Evolutionary conservation across 2,888 invertebrate genomes (phyloP), one percentile per base, ranked within the genome.

Genomic region (Parasteatoda lunata): DNA sequence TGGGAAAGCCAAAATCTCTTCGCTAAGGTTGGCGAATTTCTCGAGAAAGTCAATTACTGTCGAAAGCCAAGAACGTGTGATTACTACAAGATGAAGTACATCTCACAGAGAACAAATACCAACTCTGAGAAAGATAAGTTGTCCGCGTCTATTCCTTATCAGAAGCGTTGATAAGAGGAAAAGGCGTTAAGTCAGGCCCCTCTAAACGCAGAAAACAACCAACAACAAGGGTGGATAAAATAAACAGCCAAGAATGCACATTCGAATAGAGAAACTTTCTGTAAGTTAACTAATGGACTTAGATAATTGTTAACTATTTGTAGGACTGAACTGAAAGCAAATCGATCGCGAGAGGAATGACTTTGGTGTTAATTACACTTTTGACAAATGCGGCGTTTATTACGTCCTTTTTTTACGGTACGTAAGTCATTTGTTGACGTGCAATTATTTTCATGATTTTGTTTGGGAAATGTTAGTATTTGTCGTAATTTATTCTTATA

Each of bases 41-140:
- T 51, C 72, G 51, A 48, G 66, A n/a, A 30, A 75, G 68, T 77
- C 83, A 83, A 83, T 83, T 83, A 83, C 77, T 77, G 83, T 72
- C 77, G 77, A 83, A 77, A 77, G 77, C 77, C 72, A n/a, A 45
- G 47, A 70, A 83, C 83, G 83, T 83, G 83, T 77, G 83, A 83
- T 83, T 83, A 83, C 83, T 83, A 71, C 71, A 83, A 83, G 83
- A 83, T 83, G 77, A 77, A 83, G 83, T 83, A 65, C 15, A 59
- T 54, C 59, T 66, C 64, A 69, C 79, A 49, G 8, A 48, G 68
- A 83, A 83, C 83, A 83, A 83, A 83, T 72, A 83, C 83, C 83
- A 52, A 77, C 79, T 64, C 70, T 15, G 65, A 30, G 79, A 72
- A 77, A 70, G 83, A 83, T 83, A 83, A 83, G 83, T 83, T 83